phyloP scores from a whole-genome alignment of 2,888 invertebrate genomes.

The Fissipunctia ypsillon region DNA sequence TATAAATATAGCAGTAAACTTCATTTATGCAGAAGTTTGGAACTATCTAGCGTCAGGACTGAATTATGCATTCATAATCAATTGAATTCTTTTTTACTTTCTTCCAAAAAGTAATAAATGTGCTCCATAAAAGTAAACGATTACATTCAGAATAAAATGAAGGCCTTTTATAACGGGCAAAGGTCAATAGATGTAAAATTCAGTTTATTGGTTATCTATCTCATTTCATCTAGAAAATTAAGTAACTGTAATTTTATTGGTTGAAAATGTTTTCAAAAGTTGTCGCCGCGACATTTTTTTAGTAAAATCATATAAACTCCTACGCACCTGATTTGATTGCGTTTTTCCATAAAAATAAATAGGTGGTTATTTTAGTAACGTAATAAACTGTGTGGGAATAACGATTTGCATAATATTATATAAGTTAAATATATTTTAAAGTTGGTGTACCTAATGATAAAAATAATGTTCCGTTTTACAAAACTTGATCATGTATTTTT shows the following conservation, averaged over 20 bases:
- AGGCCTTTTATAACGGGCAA: conserved; percentile 12
- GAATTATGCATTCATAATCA: too few relatives aligned
- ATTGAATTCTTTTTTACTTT: not conserved
- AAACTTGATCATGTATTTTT: not conserved
- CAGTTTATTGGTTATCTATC: conserved; percentile 34
- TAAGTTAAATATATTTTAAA: not conserved
- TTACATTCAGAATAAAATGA: conserved; percentile 11
- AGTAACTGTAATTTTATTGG: conserved; percentile 51
- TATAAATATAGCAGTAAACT: not conserved
- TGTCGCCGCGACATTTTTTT: conserved; percentile 26
- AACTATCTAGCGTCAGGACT: too few relatives aligned
- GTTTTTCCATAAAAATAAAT: conserved; percentile 1
- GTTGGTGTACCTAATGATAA: not conserved
- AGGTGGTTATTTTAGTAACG: conserved; percentile 28
- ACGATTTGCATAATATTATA: not conserved
- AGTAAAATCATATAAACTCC: conserved; percentile 39
- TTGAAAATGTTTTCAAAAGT: conserved; percentile 33
- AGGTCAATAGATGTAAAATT: conserved; percentile 37
- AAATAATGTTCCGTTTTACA: not conserved
- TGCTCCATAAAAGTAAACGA: too few relatives aligned
- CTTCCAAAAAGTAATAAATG: not conserved
- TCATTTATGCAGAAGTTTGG: not conserved
- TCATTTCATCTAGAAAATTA: conserved; percentile 53
- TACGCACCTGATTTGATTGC: conserved; percentile 34
- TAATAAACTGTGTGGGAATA: conserved; percentile 27